Evolutionary conservation across 1,140 invertebrate genomes (phyloP), one percentile per base, ranked within the genome.

Genomic region (Dendroctonus ponderosae): DNA sequence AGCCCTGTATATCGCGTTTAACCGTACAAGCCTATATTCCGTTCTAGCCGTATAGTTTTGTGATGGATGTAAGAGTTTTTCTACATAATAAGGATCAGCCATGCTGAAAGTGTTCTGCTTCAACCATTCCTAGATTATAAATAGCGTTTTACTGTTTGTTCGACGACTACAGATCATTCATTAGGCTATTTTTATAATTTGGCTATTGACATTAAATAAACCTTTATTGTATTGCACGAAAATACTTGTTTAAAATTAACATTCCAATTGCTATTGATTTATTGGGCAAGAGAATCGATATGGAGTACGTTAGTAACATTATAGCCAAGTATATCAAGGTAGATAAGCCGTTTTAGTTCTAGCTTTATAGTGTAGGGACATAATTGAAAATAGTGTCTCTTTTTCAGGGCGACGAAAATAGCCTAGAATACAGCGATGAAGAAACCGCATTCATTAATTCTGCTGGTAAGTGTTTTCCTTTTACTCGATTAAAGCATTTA

Each of bases 311-410:
- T 5, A 56, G 11, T 7, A 56, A 56, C 26, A 56, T 56, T 15
- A 56, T 56, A n/a, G 37, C 53, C 9, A 56, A 56, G 15, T 56
- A 56, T 41, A 56, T 56, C 26, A 56, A 41, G 53, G 53, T 56
- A 12, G 26, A 26, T 26, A 26, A 1, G 3, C 26, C 3, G 26
- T 26, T 26, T 26, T 26, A 26, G 15, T 51, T 51, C 26, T 51
- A 12, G 15, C 50, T 51, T 2, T 51, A 12, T 52, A 12, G 9
- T 26, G 26, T 26, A 26, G 26, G 26, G 26, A 26, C 26, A 26
- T 26, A 26, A 26, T 26, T 26, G 26, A 26, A 26, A 26, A 26
- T 26, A 26, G 26, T 26, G 26, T 26, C 26, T 26, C 43, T 46
- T 9, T 46, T 12, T 46, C 43, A 41, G 26, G 53, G 26, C 14